phyloP scores from a whole-genome alignment of 2,888 invertebrate species.

The Calameuta filiformis region DNA sequence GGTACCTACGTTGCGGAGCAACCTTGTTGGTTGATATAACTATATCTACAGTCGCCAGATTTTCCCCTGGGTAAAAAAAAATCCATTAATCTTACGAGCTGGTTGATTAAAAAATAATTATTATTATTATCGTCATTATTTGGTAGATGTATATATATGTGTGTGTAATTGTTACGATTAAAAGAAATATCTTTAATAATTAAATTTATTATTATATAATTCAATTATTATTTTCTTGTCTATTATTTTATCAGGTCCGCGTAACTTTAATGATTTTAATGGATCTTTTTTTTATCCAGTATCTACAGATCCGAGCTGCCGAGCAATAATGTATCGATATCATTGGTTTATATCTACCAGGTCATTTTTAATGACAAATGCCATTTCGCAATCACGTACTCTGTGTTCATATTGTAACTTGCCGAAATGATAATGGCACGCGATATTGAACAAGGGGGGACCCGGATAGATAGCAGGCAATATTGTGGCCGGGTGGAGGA shows the following conservation, averaged over 20 bases:
- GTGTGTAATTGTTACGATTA: too few species aligned
- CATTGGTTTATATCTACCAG: conserved; percentile 5
- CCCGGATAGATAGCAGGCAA: conserved; percentile 33
- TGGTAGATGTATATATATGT: background rate
- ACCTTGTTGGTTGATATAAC: conserved; percentile 25
- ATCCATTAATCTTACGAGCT: too few species aligned
- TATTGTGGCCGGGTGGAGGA: conserved; percentile 12
- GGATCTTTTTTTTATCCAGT: too few species aligned
- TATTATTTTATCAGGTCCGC: too few species aligned
- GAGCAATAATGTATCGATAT: too few species aligned
- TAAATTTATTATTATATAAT: too few species aligned
- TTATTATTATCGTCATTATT: background rate
- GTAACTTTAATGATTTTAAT: too few species aligned
- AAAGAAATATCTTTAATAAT: too few species aligned
- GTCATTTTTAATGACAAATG: conserved; percentile 15
- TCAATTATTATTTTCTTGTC: too few species aligned
- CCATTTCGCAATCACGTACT: conserved; percentile 5
- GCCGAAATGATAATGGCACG: conserved; percentile 34
- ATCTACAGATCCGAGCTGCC: too few species aligned
- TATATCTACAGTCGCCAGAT: conserved; percentile 29
- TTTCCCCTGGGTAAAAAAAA: conserved; percentile 14
- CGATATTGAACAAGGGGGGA: conserved; percentile 24
- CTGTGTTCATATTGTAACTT: conserved; percentile 7
- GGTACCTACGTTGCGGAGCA: conserved; percentile 14
- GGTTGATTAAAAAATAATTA: background rate